Base-by-base conservation (phyloP, 2,888 invertebrate genomes). In the Drosophila neutralis region DNA sequence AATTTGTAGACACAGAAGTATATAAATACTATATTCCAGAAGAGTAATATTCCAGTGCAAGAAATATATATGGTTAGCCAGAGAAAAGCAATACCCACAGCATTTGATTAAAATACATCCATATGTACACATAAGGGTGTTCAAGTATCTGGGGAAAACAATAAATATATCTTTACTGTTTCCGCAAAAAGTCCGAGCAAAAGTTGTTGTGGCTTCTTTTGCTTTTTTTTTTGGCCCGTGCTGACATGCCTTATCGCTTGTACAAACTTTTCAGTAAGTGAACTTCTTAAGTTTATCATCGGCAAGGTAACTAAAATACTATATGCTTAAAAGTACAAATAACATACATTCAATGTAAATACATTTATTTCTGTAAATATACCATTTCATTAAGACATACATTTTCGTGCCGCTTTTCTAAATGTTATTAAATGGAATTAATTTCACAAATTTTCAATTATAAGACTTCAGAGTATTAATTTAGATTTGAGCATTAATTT, bases 281-380 rank as follows among this genome's bases (percentile, higher is more conserved):
- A 42, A 57, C 18, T 31, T 57, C 40, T 21, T 21, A 31, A 42
- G 40, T 31, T 57, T 57, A 40, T 31, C 57, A 4, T 4, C 36
- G 18, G 11, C n/a, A n/a, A 54, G 38, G 13, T 29, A 21, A 29
- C 56, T 29, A 7, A 27, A n/a, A 33, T 15, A 31, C 33, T 5
- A 29, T 40, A 27, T 48, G 7, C 7, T 5, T 45, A 1, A 45
- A 7, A 24, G 13, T 1, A 45, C 13, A 24, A 24, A 2, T 13
- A 6, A 54, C 38, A 36, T 24, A n/a, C 31, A 51, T 5, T 11
- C 13, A 7, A 15, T 36, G 7, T 2, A 36, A 24, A 56, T 36
- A 18, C n/a, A 27, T 27, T 24, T 38, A 8, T 8, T 8, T 15
- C 1, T 8, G 8, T 15, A 8, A 4, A 15, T 15, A 48, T 15